Conservation (phyloP, 2,888 invertebrate species). For the Criorhina ranunculi region DNA sequence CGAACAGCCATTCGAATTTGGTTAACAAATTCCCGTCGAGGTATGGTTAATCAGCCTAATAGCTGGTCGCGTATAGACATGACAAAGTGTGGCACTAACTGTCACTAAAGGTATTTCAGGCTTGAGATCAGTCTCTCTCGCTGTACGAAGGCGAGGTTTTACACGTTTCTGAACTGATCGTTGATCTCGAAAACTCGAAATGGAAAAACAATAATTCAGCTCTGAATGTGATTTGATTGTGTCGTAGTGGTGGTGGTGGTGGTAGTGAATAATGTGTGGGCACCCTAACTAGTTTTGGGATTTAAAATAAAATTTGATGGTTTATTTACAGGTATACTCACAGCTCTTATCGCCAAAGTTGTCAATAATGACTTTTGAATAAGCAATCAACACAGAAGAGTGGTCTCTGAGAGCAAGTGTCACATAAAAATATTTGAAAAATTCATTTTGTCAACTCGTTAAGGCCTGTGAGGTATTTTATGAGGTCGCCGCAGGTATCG, state of each 20-base stretch:
- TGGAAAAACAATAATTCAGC: constrained; percentile 17
- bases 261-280: background rate
- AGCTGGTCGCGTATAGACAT: constrained; percentile 32
- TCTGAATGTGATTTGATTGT: background rate
- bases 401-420: background rate
- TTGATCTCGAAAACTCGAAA: background rate
- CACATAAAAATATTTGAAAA: constrained; percentile 4
- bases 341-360: constrained; percentile 25
- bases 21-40: constrained; percentile 48
- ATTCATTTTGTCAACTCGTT: background rate
- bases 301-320: constrained; percentile 36
- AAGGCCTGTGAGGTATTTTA: background rate
- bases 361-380: constrained; percentile 20
- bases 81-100: constrained; percentile 54
- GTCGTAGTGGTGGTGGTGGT: background rate
- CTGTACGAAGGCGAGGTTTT: constrained; percentile 23
- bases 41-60: constrained; percentile 51
- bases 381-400: background rate
- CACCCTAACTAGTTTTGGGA: constrained; percentile 23
- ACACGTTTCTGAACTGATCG: constrained; percentile 11
- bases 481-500: background rate
- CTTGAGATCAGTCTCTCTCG: constrained; percentile 16
- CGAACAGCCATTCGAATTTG: constrained; percentile 38
- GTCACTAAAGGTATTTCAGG: constrained; percentile 32
- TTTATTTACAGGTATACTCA: constrained; percentile 18